Conservation (phyloP, 2,113 vertebrate species). For the Psephotus haematonotus region DNA sequence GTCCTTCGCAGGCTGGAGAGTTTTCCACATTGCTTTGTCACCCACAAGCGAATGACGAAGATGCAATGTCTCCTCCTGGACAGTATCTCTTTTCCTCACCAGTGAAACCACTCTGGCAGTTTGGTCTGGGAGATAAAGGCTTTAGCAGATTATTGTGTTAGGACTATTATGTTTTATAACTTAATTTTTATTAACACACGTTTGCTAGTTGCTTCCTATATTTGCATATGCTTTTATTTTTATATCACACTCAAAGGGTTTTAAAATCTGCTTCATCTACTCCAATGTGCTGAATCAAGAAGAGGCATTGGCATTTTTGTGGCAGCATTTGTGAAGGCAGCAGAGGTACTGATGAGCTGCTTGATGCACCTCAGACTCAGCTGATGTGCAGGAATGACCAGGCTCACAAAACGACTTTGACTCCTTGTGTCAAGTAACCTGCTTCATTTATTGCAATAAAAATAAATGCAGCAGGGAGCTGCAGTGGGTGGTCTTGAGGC, state of each 20-base stretch:
- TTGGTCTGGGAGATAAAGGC: background rate
- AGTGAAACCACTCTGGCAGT: background rate
- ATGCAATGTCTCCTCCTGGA: background rate
- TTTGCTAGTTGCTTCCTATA: background rate
- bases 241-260: background rate
- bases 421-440: background rate
- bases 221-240: background rate
- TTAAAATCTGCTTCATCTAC: background rate
- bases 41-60: background rate
- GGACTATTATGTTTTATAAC: background rate
- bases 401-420: background rate
- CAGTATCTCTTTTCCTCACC: background rate
- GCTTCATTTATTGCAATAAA: background rate
- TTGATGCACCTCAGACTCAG: background rate
- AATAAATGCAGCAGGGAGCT: background rate
- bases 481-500: background rate
- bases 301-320: background rate
- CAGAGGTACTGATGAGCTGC: background rate
- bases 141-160: background rate
- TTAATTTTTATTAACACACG: background rate
- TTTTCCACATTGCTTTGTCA: background rate
- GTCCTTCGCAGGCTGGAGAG: background rate
- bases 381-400: accelerated
- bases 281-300: background rate
- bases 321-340: background rate